Conservation (phyloP, 2,113 vertebrate genomes). For the Egretta garzetta region DNA sequence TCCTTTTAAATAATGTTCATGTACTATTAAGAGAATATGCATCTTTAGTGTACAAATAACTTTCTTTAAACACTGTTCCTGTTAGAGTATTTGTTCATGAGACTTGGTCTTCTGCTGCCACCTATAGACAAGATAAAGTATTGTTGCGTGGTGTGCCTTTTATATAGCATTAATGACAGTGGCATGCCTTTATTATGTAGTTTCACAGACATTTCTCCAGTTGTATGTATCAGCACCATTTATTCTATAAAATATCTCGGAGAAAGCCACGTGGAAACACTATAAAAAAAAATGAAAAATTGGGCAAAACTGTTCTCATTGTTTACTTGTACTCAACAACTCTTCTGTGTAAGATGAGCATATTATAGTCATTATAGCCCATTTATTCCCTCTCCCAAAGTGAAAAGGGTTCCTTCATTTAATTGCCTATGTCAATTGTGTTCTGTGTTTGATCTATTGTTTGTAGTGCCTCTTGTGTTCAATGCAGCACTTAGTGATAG, state of each 20-base stretch:
- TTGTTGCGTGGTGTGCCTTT: neutral
- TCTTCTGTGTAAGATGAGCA: neutral
- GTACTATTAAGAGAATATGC: conserved; percentile 69
- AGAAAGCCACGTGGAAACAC: fast-evolving
- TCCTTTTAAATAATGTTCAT: conserved; percentile 71
- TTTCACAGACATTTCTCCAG: neutral
- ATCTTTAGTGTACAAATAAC: conserved; percentile 58
- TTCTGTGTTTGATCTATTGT: neutral
- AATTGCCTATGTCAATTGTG: neutral
- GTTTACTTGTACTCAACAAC: neutral
- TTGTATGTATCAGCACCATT: neutral
- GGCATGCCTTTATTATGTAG: neutral
- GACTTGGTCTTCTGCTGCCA: conserved; percentile 71
- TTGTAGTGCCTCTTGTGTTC: neutral
- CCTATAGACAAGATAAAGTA: conserved; percentile 35
- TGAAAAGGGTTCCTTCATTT: neutral
- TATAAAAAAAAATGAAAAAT: neutral
- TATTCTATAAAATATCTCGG: neutral
- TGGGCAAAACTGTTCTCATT: neutral
- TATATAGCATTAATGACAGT: no score
- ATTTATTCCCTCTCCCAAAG: neutral
- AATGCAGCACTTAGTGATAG: neutral
- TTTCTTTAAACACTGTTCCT: conserved; percentile 21
- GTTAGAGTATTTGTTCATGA: neutral
- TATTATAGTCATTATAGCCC: no score